phyloP scores from a whole-genome alignment of 2,888 invertebrate genomes.

The Unio delphinus region DNA sequence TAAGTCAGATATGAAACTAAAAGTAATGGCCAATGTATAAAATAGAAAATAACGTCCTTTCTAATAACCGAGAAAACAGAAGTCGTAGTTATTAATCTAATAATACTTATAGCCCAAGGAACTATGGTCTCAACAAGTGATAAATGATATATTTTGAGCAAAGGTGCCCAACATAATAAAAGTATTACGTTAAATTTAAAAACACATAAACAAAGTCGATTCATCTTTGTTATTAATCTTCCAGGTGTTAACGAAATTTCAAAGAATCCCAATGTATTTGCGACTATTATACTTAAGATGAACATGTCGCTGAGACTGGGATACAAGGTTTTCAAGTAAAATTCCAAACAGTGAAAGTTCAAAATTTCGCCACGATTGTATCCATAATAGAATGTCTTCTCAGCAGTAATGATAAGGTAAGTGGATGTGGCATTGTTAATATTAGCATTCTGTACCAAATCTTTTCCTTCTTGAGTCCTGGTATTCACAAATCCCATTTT shows the following conservation, averaged over 20 bases:
- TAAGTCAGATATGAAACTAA: conserved; percentile 50
- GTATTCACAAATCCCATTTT: conserved; percentile 70
- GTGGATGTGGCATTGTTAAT: conserved; percentile 50
- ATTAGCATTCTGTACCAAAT: conserved; percentile 39
- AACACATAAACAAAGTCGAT: conserved; percentile 70
- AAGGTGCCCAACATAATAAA: conserved; percentile 71
- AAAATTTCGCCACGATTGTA: conserved; percentile 69
- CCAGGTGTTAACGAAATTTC: conserved; percentile 71
- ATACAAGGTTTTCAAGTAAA: conserved; percentile 72
- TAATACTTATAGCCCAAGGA: conserved; percentile 59
- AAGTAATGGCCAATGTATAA: conserved; percentile 39
- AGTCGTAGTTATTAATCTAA: conserved; percentile 66
- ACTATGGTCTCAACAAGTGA: conserved; percentile 64
- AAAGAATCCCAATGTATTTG: conserved; percentile 72
- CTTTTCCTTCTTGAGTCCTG: conserved; percentile 36
- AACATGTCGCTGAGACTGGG: conserved; percentile 75
- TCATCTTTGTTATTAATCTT: conserved; percentile 60
- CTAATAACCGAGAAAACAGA: conserved; percentile 57
- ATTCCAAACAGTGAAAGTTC: conserved; percentile 72
- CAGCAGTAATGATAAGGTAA: conserved; percentile 72
- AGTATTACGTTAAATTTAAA: conserved; percentile 73
- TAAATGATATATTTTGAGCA: conserved; percentile 71
- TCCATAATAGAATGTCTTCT: conserved; percentile 71
- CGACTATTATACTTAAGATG: conserved; percentile 71
- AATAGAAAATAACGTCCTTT: conserved; percentile 58